Evolutionary conservation across 2,888 invertebrate genomes (phyloP), one percentile per base, ranked within the genome.

Genomic region (Caenorhabditis angaria): DNA sequence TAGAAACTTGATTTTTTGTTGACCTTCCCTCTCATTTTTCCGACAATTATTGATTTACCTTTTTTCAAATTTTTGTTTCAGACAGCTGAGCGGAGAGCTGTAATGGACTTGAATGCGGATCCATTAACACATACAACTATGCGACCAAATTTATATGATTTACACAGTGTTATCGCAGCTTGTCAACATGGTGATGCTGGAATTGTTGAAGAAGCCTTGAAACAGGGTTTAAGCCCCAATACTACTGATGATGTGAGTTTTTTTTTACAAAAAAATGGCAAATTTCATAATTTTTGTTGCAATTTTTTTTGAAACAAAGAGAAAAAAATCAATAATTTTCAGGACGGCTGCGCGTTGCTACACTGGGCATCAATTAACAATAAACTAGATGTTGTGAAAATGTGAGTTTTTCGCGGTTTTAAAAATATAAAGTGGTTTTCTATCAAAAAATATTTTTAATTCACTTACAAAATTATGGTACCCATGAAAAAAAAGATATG

Each of bases 321-420:
- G 18, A 32, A 24, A 61, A 61, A 28, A 29, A 41, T 54, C 24
- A 29, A 28, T 53, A 24, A 22, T 20, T 59, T 70, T 61, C 55
- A 74, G 81, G 97, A 99, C 89, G 96, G 95, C 55, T 97, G 99
- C 65, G 95, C 97, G 1, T 90, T 99, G 61, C 90, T 99, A 14
- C 99, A 99, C 88, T 99, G 99, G 99, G 97, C 97, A 41, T 93
- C 99, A 27, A 99, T 99, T 87, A 99, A 99, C 89, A 99, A 97
- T 90, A 91, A 97, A 64, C 51, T 78, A 12, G 66, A 76, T 20
- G 62, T 74, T 54, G 67, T 70, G 12, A 51, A 56, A 62, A 51
- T 72, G 77, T 79, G 48, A 61, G 71, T 14, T 28, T 24, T 1
- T 54, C 18, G 22, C n/a, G n/a, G n/a, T n/a, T n/a, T n/a, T n/a